Evolutionary conservation across 2,113 vertebrate species (phyloP).

Genomic region (Menidia beryllina): DNA sequence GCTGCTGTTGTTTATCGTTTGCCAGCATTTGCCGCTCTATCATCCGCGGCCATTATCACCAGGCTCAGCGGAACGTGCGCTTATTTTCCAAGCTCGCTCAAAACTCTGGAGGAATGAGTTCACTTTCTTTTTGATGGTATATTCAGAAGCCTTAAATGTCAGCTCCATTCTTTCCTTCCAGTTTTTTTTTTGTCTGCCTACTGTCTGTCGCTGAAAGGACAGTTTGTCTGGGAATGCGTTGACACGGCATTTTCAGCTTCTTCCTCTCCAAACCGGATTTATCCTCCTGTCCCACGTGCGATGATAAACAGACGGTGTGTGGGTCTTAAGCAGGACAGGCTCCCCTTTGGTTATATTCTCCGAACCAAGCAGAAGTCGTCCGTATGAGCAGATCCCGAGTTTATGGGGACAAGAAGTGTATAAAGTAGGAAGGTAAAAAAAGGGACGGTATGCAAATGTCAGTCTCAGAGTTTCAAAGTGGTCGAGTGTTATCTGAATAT

Average conservation of each 20-base stretch:
- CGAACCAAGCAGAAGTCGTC: slow-evolving; percentile 42
- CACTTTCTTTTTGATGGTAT: slow-evolving; percentile 19
- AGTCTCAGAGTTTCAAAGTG: slow-evolving; percentile 43
- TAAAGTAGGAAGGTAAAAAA: slow-evolving; percentile 30
- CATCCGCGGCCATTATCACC: slow-evolving; percentile 29
- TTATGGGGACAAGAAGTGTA: slow-evolving; percentile 35
- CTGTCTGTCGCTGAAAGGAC: slow-evolving; percentile 67
- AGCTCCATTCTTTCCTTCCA: slow-evolving; percentile 53
- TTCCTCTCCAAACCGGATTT: slow-evolving; percentile 33
- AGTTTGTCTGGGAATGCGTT: slow-evolving; percentile 55
- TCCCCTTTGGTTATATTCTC: slow-evolving; percentile 28
- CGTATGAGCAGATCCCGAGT: slow-evolving; percentile 51
- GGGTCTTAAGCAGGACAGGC: slow-evolving; percentile 34
- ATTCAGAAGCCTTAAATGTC: slow-evolving; percentile 61
- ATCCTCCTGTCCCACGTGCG: slow-evolving; percentile 43
- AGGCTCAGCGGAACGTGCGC: slow-evolving; percentile 5
- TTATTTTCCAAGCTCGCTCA: slow-evolving; percentile 19
- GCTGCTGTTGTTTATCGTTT: slow-evolving; percentile 36
- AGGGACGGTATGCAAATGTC: slow-evolving; percentile 58
- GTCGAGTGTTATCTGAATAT: slow-evolving; percentile 66
- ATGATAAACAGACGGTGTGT: slow-evolving; percentile 30
- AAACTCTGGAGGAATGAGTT: slow-evolving; percentile 35
- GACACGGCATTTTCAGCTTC: slow-evolving; percentile 46
- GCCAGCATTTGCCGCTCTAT: slow-evolving; percentile 26
- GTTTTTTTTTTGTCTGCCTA: slow-evolving; percentile 52